Evolutionary conservation across 2,888 invertebrate genomes (phyloP), one percentile per base, ranked within the genome.

Genomic region (Anoplius nigerrimus): DNA sequence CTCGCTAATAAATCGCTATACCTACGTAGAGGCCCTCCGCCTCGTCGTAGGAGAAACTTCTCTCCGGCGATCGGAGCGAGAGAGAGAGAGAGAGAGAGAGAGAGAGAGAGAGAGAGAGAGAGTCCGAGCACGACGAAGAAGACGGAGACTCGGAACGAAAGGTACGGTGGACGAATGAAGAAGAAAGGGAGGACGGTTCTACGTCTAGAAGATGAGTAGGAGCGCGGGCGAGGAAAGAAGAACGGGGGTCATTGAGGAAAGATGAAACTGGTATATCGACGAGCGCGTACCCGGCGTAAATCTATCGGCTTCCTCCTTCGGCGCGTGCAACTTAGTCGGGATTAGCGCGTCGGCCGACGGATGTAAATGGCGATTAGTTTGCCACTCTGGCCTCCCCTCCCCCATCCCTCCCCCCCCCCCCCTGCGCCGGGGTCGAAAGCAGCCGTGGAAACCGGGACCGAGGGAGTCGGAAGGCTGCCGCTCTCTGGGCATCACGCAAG

Each of bases 1-100:
- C 63, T 54, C 63, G 59, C 69, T 80, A 68, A 79, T 79, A 77
- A 77, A 74, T 72, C 67, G 68, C 42, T 70, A 66, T 59, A 51
- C 51, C 54, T 56, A 61, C 48, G 61, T 57, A 48, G 58, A 58
- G 52, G 45, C 61, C 62, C 62, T 70, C 64, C 62, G 53, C 56
- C 68, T 42, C 24, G 56, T 48, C 59, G 18, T 20, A 58, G 57
- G 57, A 34, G 68, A 69, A 73, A 75, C 72, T 64, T 51, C 21
- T 48, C 34, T 62, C 34, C 20, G 21, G n/a, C n/a, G n/a, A n/a
- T 18, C 54, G 51, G 20, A 45, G 46, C 42, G 53, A 54, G 46
- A 18, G 27, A 59, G 51, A 53, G 2, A 21, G 55, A n/a, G 56
- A 45, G 3, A 57, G 42, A 66, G 42, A 57, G 61, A 54, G 63